Conservation (phyloP, 2,797 vertebrate species). For the Dendrocincla tyrannina region DNA sequence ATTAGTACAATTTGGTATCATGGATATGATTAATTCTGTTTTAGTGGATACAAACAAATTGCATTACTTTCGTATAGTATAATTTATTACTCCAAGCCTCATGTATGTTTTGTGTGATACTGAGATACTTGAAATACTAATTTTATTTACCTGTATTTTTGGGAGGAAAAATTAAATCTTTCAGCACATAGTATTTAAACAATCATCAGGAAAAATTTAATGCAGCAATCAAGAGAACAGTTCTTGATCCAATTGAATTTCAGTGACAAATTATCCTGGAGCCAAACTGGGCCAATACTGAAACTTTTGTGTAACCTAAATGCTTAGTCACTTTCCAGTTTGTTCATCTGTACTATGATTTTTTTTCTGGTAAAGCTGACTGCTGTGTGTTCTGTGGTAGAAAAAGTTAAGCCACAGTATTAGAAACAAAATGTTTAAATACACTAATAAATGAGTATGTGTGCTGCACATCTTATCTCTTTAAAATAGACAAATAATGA, state of each 20-base stretch:
- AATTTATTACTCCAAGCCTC: constrained; percentile 37
- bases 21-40: constrained; percentile 46
- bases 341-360: neutral
- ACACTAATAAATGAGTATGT: neutral
- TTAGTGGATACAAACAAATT: constrained; percentile 43
- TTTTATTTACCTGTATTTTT: neutral
- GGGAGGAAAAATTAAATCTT: rapidly evolving
- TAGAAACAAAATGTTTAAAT: constrained; percentile 7
- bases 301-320: neutral
- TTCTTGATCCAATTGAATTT: neutral
- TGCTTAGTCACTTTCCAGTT: neutral
- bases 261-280: neutral
- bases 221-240: neutral
- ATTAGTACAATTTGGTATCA: constrained; percentile 48
- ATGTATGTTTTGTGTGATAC: neutral
- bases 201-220: neutral
- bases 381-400: neutral
- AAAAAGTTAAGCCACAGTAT: neutral
- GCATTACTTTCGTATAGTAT: constrained; percentile 20
- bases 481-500: neutral
- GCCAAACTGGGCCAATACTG: neutral
- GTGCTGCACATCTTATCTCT: neutral
- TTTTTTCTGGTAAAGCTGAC: neutral
- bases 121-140: neutral
- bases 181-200: neutral